These are phyloP conservation scores for Myotis pilosus DNA, from an alignment of 2,797 vertebrate species.

Conservation along the genomic window DNA sequence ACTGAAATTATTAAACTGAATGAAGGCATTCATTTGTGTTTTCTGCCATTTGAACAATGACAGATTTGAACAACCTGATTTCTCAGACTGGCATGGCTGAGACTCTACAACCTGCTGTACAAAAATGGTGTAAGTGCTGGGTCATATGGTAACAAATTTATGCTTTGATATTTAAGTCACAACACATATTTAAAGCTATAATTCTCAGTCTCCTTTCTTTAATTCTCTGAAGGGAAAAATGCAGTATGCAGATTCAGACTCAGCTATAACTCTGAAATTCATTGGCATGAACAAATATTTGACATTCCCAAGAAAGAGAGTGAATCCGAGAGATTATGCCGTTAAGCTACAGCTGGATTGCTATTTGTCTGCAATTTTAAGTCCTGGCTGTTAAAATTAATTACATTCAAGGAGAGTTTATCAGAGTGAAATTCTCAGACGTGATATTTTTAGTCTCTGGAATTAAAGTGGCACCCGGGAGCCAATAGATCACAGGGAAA, in stretches of 20 bases:
- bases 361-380: slow-evolving; percentile 63
- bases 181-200: not conserved
- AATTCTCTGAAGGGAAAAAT: not conserved
- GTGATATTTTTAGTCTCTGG: slow-evolving; percentile 67
- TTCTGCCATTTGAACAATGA: not conserved
- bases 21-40: not conserved
- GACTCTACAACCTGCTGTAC: accelerated
- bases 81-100: accelerated
- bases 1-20: not conserved
- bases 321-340: not conserved
- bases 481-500: slow-evolving; percentile 69
- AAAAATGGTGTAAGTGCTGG: not conserved
- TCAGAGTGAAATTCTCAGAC: slow-evolving; percentile 66
- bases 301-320: not conserved
- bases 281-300: slow-evolving; percentile 1
- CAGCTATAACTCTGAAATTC: not conserved
- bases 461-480: slow-evolving; percentile 65
- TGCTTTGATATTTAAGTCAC: not conserved
- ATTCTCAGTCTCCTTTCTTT: not conserved
- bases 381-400: slow-evolving; percentile 63
- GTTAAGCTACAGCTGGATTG: slow-evolving; percentile 7
- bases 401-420: slow-evolving; percentile 68
- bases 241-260: not conserved
- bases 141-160: accelerated
- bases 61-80: not conserved